Evolutionary conservation across 2,113 vertebrate species (phyloP).

Genomic region (Oreochromis niloticus): DNA sequence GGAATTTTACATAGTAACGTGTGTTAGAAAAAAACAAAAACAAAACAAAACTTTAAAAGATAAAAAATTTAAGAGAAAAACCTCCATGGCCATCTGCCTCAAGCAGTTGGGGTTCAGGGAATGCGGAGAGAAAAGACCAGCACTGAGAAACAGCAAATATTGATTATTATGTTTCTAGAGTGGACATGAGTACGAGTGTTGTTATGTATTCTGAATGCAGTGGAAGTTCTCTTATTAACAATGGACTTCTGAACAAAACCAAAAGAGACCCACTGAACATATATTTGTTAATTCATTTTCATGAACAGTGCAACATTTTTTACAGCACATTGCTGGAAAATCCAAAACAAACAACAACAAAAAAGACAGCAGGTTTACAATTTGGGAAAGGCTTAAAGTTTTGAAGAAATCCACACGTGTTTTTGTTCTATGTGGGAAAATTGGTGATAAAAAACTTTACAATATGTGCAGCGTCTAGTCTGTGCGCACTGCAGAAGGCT

Average conservation of each 20-base stretch:
- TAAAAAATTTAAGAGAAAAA: not conserved
- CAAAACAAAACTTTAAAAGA: not conserved
- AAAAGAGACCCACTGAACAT: not conserved
- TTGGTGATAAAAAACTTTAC: not conserved
- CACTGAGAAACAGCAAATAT: not conserved
- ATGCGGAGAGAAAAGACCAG: not conserved
- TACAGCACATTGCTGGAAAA: not conserved
- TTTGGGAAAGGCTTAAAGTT: not conserved
- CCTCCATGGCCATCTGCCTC: not conserved
- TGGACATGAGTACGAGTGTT: not conserved
- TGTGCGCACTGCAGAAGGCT: not conserved
- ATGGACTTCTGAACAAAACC: not conserved
- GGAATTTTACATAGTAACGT: not conserved
- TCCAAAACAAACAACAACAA: not conserved
- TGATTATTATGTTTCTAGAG: not conserved
- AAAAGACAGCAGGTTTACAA: not conserved
- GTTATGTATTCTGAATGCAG: not conserved
- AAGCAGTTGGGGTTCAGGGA: not conserved
- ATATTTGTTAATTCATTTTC: not conserved
- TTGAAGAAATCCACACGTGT: not conserved
- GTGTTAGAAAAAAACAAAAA: not conserved
- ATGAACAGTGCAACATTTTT: not conserved
- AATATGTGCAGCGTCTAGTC: not conserved
- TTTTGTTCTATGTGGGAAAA: not conserved
- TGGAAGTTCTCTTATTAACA: not conserved